Conservation (phyloP, 1,140 invertebrate species). For the Spodoptera frugiperda region DNA sequence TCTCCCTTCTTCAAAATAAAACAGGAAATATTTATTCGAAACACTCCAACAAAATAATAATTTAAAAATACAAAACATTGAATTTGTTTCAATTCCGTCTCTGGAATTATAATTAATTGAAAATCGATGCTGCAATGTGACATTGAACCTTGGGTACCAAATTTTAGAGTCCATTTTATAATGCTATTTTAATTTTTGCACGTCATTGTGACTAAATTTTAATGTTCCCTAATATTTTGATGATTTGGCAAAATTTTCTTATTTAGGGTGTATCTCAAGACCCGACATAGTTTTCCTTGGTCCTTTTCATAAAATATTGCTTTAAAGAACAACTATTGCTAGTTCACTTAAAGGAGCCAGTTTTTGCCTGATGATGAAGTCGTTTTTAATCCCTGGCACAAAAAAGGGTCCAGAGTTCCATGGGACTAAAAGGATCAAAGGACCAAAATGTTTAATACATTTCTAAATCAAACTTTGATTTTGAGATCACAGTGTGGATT, state of each 20-base stretch:
- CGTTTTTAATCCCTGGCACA: not conserved
- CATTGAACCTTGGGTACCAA: not conserved
- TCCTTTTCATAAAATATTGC: slow-evolving; percentile 25
- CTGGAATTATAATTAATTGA: slow-evolving; percentile 24
- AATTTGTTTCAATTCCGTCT: slow-evolving; percentile 34
- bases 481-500: too few species aligned
- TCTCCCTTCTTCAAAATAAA: slow-evolving; percentile 1
- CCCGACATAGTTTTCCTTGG: slow-evolving; percentile 27
- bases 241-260: slow-evolving; percentile 39
- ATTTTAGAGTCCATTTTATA: not conserved
- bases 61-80: slow-evolving; percentile 45
- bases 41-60: slow-evolving; percentile 31
- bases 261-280: not conserved
- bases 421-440: not conserved
- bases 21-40: slow-evolving; percentile 28
- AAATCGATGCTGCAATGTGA: not conserved
- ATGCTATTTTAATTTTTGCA: not conserved
- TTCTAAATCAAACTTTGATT: too few species aligned
- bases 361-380: not conserved
- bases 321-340: not conserved
- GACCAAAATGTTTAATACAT: not conserved
- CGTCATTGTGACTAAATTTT: slow-evolving; percentile 43
- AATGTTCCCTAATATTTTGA: slow-evolving; percentile 43
- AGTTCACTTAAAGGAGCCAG: not conserved
- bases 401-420: not conserved